Evolutionary conservation across 1,140 invertebrate species (phyloP).

Genomic region (Apocrypta bakeri): DNA sequence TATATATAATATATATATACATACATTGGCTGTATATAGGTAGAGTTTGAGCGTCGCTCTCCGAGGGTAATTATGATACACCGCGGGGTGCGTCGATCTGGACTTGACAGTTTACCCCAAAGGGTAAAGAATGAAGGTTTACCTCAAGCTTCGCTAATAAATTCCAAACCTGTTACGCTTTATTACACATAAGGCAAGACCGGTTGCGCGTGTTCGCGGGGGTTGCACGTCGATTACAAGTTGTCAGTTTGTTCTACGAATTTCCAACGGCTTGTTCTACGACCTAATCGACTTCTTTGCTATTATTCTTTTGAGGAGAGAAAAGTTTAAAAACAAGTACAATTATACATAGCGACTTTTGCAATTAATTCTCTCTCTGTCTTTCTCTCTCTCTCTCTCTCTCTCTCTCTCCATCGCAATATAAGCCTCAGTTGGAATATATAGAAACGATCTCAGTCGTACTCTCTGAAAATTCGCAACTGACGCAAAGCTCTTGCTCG

Average conservation of each 20-base stretch:
- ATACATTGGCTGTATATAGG: no score
- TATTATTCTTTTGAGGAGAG: no score
- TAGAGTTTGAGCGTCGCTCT: background rate
- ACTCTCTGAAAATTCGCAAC: slow-evolving; percentile 63
- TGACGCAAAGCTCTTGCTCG: slow-evolving; percentile 61
- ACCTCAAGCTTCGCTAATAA: slow-evolving; percentile 65
- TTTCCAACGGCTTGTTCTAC: background rate
- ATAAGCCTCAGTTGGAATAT: no score
- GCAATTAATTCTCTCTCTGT: no score
- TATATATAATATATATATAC: background rate
- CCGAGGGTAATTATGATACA: slow-evolving; percentile 59
- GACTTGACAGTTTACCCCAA: slow-evolving; percentile 64
- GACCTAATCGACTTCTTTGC: no score
- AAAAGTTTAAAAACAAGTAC: no score
- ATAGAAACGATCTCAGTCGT: slow-evolving; percentile 38
- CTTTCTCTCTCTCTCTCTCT: no score
- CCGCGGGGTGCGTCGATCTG: slow-evolving; percentile 64
- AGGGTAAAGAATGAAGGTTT: slow-evolving; percentile 55
- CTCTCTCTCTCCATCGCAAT: no score
- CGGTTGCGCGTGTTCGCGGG: background rate
- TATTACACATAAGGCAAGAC: slow-evolving; percentile 51
- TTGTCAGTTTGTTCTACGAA: background rate
- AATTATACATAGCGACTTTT: no score
- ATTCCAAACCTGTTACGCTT: slow-evolving; percentile 58
- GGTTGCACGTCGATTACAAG: slow-evolving; percentile 9